Evolutionary conservation across 1,140 invertebrate genomes (phyloP).

Genomic region (Magallana angulata): DNA sequence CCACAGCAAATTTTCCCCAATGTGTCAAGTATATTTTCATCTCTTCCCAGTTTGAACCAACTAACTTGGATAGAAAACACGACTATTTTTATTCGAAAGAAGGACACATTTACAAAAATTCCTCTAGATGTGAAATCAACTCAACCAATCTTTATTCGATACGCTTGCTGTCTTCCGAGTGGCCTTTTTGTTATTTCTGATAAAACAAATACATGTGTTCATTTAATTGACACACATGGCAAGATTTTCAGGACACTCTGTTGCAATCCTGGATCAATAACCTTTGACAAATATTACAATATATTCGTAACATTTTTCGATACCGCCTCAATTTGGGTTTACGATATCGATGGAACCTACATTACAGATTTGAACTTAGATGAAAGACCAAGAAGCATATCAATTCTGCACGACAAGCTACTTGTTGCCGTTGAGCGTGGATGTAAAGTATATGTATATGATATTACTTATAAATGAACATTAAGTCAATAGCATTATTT

Average conservation of each 20-base stretch:
- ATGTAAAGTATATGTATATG: neutral
- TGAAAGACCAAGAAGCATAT: neutral
- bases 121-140: neutral
- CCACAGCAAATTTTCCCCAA: neutral
- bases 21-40: neutral
- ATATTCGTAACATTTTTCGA: neutral
- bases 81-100: neutral
- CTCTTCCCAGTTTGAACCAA: neutral
- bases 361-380: neutral
- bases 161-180: neutral
- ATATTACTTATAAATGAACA: neutral
- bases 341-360: neutral
- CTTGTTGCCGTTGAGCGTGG: neutral
- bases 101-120: neutral
- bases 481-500: too few species aligned
- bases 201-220: neutral
- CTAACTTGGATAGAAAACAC: neutral
- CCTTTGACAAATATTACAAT: slow-evolving; percentile 1
- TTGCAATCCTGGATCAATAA: neutral
- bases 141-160: neutral
- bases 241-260: neutral
- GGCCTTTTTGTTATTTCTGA: neutral
- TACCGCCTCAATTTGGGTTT: neutral
- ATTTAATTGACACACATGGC: neutral
- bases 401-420: neutral